Evolutionary conservation across 1,140 invertebrate species (phyloP), one percentile per base, ranked within the genome.

Genomic region (Drosophila equinoxialis): DNA sequence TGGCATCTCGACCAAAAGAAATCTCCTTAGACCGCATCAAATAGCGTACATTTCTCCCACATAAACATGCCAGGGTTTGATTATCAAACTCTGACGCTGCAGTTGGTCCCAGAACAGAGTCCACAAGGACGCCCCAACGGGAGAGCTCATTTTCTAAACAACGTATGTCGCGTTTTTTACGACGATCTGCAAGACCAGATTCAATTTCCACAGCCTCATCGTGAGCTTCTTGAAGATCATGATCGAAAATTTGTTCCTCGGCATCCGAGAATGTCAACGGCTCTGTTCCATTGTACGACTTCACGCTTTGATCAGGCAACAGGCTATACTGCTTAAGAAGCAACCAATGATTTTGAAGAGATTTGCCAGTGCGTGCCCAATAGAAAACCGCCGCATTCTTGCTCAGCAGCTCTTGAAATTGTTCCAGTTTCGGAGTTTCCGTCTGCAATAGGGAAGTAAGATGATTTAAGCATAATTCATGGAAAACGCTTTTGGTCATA

Each of bases 1-100:
- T 96, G 1, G 98, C 97, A 74, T 95, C 95, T 65, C 98, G 94
- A 17, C 98, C 98, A 45, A 99, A 95, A 1, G 97, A 98, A 20
- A 99, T 98, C 95, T 99, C 97, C 92, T 96, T 94, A n/a, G 97
- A 98, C 65, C 97, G 94, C 97, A 99, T 99, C 14, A 99, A 94
- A 93, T 98, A 99, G 45, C 98, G 94, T 7, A 99, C 98, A 73
- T 98, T 94, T 70, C 98, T 94, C 6, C 98, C 98, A 41, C 97
- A 93, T n/a, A 99, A 93, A 60, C 99, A 96, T 0, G 98, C 98
- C 54, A 99, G 93, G 0, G 98, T 99, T 92, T 98, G 97, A 92
- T 96, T 96, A 91, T 99, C 98, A 92, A 97, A 95, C 81, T 97
- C 96, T 3, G 95, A 95, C 33, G 95, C 95, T 81, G 95, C 96